Evolutionary conservation across 2,113 vertebrate species (phyloP).

Genomic region (Solea solea): DNA sequence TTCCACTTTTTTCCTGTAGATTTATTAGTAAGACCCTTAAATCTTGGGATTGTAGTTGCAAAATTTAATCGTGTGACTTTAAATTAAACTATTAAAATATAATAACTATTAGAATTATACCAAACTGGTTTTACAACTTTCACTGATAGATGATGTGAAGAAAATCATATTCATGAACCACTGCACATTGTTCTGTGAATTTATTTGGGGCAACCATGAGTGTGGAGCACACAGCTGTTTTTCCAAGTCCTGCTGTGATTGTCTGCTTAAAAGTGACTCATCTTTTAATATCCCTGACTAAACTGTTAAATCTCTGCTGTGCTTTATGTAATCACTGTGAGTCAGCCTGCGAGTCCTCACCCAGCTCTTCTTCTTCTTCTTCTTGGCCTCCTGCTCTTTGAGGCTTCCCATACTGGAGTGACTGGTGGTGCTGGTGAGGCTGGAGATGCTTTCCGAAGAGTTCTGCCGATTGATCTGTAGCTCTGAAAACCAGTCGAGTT

Average conservation of each 20-base stretch:
- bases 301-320: not conserved
- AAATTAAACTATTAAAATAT: not conserved
- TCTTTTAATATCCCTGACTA: not conserved
- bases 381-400: conserved; percentile 94
- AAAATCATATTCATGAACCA: not conserved
- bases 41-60: no score
- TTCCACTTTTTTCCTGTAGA: not conserved
- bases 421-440: conserved; percentile 94
- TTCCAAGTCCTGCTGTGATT: not conserved
- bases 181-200: not conserved
- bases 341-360: conserved; percentile 73
- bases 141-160: not conserved
- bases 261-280: not conserved
- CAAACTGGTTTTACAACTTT: not conserved
- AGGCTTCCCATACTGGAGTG: conserved; percentile 92
- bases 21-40: not conserved
- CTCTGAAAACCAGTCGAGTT: conserved; percentile 75
- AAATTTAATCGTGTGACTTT: no score
- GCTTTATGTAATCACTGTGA: not conserved
- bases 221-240: not conserved
- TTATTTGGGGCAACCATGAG: not conserved
- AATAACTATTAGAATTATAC: not conserved
- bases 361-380: conserved; percentile 99
- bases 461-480: conserved; percentile 94
- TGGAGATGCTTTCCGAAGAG: conserved; percentile 96